phyloP scores from a whole-genome alignment of 2,888 invertebrate genomes.

The Diarsia brunnea region DNA sequence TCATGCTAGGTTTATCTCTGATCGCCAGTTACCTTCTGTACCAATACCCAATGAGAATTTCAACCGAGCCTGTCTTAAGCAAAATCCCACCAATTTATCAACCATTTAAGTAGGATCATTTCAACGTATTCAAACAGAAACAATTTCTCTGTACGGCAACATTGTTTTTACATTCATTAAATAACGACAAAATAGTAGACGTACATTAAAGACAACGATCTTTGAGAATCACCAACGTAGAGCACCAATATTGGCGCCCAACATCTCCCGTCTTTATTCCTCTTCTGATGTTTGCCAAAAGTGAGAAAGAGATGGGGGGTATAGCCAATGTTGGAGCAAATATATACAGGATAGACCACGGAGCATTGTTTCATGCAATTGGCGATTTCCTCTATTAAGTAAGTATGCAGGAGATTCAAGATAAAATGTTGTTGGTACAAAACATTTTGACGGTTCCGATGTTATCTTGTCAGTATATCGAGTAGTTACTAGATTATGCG shows the following conservation, averaged over 20 bases:
- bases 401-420: conserved; percentile 82
- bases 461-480: conserved; percentile 64
- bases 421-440: conserved; percentile 82
- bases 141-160: conserved; percentile 60
- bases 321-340: conserved; percentile 63
- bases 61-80: neutral
- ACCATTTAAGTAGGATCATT: conserved; percentile 57
- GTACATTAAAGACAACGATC: conserved; percentile 70
- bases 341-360: conserved; percentile 60
- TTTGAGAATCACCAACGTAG: conserved; percentile 55
- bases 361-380: conserved; percentile 83
- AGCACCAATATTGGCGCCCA: conserved; percentile 45
- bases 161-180: conserved; percentile 68
- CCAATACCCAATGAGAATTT: conserved; percentile 7
- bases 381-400: conserved; percentile 87
- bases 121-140: conserved; percentile 61
- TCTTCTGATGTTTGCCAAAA: neutral
- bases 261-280: conserved; percentile 4
- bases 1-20: neutral
- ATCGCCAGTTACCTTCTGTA: neutral
- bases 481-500: conserved; percentile 64
- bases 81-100: conserved; percentile 48
- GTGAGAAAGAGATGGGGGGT: conserved; percentile 30
- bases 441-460: conserved; percentile 85
- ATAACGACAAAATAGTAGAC: conserved; percentile 69